phyloP scores from a whole-genome alignment of 2,113 vertebrate genomes.

The Solenodon paradoxus region DNA sequence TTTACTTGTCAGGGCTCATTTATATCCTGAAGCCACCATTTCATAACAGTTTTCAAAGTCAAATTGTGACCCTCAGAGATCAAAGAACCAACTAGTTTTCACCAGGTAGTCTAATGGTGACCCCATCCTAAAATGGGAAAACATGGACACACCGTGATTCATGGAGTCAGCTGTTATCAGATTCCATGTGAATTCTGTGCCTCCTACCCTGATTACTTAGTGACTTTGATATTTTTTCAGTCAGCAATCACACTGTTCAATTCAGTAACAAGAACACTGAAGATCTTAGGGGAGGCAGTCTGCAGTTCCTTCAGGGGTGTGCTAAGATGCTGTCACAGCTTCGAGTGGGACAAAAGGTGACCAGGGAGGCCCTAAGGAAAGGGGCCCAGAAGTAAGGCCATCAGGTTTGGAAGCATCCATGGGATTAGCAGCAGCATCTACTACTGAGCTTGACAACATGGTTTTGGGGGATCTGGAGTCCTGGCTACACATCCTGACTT shows the following conservation, averaged over 20 bases:
- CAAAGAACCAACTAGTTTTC: background rate
- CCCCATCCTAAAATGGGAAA: background rate
- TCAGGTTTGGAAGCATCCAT: rapidly evolving
- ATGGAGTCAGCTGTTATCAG: background rate
- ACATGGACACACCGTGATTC: background rate
- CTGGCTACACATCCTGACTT: background rate
- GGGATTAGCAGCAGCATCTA: rapidly evolving
- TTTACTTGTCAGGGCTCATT: background rate
- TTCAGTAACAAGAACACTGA: background rate
- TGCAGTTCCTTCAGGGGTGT: background rate
- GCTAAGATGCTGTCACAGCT: background rate
- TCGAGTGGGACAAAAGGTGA: background rate
- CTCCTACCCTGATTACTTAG: background rate
- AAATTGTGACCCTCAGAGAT: background rate
- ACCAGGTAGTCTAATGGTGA: background rate
- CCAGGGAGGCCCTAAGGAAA: background rate
- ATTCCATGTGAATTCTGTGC: background rate
- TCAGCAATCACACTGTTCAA: too few relatives aligned
- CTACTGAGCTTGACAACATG: background rate
- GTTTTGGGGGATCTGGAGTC: background rate
- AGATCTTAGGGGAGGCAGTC: background rate
- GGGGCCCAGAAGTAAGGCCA: background rate
- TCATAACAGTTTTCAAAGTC: background rate
- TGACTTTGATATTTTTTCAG: background rate
- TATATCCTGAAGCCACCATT: background rate